Evolutionary conservation across 2,888 invertebrate genomes (phyloP).

Genomic region (Steinernema scapterisci): DNA sequence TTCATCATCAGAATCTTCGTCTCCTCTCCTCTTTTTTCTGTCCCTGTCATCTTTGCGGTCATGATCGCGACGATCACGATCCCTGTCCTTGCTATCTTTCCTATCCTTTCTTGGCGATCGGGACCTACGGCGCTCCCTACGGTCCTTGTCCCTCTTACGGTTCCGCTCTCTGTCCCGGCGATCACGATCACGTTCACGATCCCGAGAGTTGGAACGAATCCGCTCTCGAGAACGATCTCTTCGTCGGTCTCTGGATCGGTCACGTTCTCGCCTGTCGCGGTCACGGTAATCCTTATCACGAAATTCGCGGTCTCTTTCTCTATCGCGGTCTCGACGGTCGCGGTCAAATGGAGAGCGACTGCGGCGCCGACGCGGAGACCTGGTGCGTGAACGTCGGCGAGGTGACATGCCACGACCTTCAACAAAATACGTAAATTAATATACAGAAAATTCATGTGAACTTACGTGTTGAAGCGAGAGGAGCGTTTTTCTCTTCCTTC

Average conservation of each 20-base stretch:
- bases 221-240: slow-evolving; percentile 40
- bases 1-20: slow-evolving; percentile 26
- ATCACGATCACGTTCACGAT: slow-evolving; percentile 42
- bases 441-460: background rate
- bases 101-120: slow-evolving; percentile 41
- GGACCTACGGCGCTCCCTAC: slow-evolving; percentile 38
- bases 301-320: slow-evolving; percentile 42
- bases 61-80: background rate
- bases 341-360: slow-evolving; percentile 23
- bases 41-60: slow-evolving; percentile 18
- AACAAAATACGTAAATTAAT: background rate
- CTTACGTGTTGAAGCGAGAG: slow-evolving; percentile 23
- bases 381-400: slow-evolving; percentile 33
- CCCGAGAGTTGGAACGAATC: slow-evolving; percentile 6
- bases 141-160: slow-evolving; percentile 36
- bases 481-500: slow-evolving; percentile 15
- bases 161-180: slow-evolving; percentile 40
- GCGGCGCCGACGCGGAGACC: slow-evolving; percentile 33
- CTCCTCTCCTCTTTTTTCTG: background rate
- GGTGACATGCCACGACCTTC: slow-evolving; percentile 19
- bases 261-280: slow-evolving; percentile 37
- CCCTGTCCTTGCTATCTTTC: slow-evolving; percentile 27
- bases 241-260: slow-evolving; percentile 45
- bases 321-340: slow-evolving; percentile 42
- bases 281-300: slow-evolving; percentile 34